A percentile compares a stretch with the other conserved stretches of the same genome.
phyloP scores from a whole-genome alignment of 2,888 invertebrate species.

The Cynaeus angustus region DNA sequence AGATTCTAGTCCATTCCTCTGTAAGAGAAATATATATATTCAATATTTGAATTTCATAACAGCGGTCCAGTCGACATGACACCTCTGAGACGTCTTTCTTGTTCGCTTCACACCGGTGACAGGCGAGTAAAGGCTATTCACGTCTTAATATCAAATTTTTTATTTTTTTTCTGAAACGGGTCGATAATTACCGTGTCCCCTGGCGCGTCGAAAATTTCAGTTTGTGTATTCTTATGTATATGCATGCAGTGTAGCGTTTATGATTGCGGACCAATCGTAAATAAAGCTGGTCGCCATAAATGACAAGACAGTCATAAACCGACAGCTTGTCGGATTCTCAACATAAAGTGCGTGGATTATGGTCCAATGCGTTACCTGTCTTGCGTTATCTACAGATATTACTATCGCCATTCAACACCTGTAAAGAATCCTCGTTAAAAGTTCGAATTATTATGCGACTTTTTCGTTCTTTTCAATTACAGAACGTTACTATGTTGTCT shows the following conservation, averaged over 20 bases:
- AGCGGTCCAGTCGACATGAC: conserved; percentile 10
- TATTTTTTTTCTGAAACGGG: conserved; percentile 10
- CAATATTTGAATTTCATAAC: not conserved
- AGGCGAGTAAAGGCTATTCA: conserved; percentile 32
- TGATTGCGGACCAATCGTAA: conserved; percentile 53
- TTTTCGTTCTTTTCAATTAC: conserved; percentile 33
- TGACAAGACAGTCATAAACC: conserved; percentile 50
- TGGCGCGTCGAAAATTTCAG: conserved; percentile 31
- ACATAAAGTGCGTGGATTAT: conserved; percentile 55
- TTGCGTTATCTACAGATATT: conserved; percentile 48
- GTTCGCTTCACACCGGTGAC: conserved; percentile 28
- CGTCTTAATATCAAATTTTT: conserved; percentile 33
- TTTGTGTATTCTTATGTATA: conserved; percentile 20
- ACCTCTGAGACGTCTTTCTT: conserved; percentile 32
- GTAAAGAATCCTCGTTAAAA: conserved; percentile 39
- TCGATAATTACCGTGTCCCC: conserved; percentile 36
- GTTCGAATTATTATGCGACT: conserved; percentile 38
- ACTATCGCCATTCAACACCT: conserved; percentile 44
- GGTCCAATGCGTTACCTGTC: conserved; percentile 53
- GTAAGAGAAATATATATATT: not conserved
- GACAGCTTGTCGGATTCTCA: conserved; percentile 47
- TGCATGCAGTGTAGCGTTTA: conserved; percentile 49
- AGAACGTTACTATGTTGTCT: conserved; percentile 39
- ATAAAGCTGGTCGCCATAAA: conserved; percentile 55
- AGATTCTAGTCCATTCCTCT: too few species aligned